phyloP scores from a whole-genome alignment of 2,113 vertebrate species.

The Odontophorus gujanensis region DNA sequence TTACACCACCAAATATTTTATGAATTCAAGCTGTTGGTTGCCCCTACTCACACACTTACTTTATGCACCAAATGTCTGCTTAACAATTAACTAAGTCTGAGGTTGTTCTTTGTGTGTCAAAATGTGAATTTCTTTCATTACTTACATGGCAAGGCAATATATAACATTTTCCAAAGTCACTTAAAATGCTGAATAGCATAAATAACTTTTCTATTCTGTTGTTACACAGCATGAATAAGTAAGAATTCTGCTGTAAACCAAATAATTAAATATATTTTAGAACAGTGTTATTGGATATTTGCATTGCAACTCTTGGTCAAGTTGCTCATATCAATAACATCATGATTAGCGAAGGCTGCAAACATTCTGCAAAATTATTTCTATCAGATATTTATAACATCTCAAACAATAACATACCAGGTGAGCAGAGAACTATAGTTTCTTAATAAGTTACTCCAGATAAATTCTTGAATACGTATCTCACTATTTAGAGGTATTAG shows the following conservation, averaged over 20 bases:
- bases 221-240: conserved; percentile 15
- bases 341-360: not conserved
- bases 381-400: not conserved
- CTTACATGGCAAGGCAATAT: not conserved
- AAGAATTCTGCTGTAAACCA: conserved; percentile 46
- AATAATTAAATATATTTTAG: not conserved
- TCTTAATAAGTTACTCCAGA: not conserved
- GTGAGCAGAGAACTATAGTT: not conserved
- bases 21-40: not conserved
- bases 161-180: not conserved
- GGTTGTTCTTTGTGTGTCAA: not conserved
- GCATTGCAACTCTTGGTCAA: not conserved
- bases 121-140: not conserved
- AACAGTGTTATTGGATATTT: not conserved
- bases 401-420: not conserved
- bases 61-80: not conserved
- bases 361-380: not conserved
- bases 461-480: not conserved
- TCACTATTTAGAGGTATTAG: not conserved
- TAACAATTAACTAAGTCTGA: not conserved
- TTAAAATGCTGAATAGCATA: not conserved
- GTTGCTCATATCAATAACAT: not conserved
- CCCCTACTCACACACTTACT: not conserved
- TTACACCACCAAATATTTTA: not conserved
- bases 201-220: not conserved